Base-by-base conservation (phyloP, 35 echinoderm and acorn worm species). In the Heliocidaris tuberculata region DNA sequence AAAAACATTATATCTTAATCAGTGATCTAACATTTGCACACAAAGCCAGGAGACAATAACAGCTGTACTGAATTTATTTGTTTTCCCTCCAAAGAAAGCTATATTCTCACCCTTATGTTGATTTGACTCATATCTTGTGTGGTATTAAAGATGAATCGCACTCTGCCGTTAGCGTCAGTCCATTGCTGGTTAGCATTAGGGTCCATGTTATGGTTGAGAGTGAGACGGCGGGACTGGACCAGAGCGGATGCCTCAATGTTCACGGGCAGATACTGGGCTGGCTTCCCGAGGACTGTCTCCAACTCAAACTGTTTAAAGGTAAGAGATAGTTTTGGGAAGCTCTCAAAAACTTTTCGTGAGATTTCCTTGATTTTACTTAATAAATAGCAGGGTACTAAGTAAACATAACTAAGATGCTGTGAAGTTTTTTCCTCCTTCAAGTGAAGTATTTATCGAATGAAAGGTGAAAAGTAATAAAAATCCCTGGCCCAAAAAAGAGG, bases 101-200 rank as follows among this genome's bases (percentile, higher is more conserved):
- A 78, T 78, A 6, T 78, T 19, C 65, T 88, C 71, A 95, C 95
- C 56, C 35, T 94, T 17, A 96, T 59, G 27, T 29, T 49, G 91
- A 96, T 86, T 31, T 59, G 60, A 5, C 93, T 32, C 8, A 71
- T 42, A 96, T 96, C 56, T 10, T 47, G 52, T 8, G 95, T 92
- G 7, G 92, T 60, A 56, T 93, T 32, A 10, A 86, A 85, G 10
- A 48, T 35, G 49, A 96, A 93, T 10, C 48, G 47, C 13, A 94
- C 85, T 48, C 85, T n/a, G 50, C 95, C 92, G 31, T 96, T 94
- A 30, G 15, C 35, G 78, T 96, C 92, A 29, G 94, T 95, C 13
- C 9, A 24, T 13, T 85, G 89, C 50, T 93, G 52, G 35, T 94
- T 48, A 24, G 30, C 42, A 31, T 93, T 86, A 7, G 48, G 48